These are phyloP conservation scores for Athetis lepigone DNA, from an alignment of 2,888 invertebrate species.

Conservation along the genomic window DNA sequence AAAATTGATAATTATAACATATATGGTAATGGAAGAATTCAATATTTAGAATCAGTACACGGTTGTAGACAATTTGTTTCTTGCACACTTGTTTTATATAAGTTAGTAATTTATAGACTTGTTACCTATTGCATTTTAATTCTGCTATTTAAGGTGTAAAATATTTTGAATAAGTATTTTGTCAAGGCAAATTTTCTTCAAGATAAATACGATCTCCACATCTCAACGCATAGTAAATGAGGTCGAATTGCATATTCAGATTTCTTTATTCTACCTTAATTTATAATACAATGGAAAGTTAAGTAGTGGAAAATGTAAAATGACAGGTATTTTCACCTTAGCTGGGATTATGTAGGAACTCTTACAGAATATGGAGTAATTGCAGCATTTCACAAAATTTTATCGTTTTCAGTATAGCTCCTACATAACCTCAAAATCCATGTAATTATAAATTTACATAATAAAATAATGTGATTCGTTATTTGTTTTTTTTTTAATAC, in stretches of 20 bases:
- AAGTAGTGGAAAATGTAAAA: slow-evolving; percentile 10
- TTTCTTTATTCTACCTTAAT: slow-evolving; percentile 11
- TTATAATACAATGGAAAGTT: not conserved
- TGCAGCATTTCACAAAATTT: slow-evolving; percentile 29
- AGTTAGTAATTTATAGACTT: slow-evolving; percentile 37
- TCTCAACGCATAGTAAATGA: slow-evolving; percentile 18
- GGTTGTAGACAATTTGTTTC: slow-evolving; percentile 1
- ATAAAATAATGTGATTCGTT: slow-evolving; percentile 61
- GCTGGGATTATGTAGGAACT: slow-evolving; percentile 26
- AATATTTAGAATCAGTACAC: slow-evolving; percentile 8
- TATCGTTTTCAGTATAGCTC: slow-evolving; percentile 33
- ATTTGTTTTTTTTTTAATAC: slow-evolving; percentile 8
- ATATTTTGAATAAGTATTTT: slow-evolving; percentile 1
- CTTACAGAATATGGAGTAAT: slow-evolving; percentile 3
- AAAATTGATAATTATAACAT: too few relatives aligned
- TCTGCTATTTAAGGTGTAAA: slow-evolving; percentile 6
- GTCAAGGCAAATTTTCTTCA: slow-evolving; percentile 11
- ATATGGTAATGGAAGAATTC: not conserved
- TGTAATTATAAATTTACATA: slow-evolving; percentile 59
- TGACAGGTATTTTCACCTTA: slow-evolving; percentile 19
- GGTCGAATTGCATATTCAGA: slow-evolving; percentile 12
- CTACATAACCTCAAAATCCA: slow-evolving; percentile 21
- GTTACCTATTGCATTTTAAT: slow-evolving; percentile 46
- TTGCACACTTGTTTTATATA: slow-evolving; percentile 32
- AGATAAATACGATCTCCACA: slow-evolving; percentile 18